Percentiles rank a stretch among this genome's conserved stretches.
Conservation (phyloP, 37 sponge, comb jelly and placozoan genomes). For the Eunapius fragilis region DNA sequence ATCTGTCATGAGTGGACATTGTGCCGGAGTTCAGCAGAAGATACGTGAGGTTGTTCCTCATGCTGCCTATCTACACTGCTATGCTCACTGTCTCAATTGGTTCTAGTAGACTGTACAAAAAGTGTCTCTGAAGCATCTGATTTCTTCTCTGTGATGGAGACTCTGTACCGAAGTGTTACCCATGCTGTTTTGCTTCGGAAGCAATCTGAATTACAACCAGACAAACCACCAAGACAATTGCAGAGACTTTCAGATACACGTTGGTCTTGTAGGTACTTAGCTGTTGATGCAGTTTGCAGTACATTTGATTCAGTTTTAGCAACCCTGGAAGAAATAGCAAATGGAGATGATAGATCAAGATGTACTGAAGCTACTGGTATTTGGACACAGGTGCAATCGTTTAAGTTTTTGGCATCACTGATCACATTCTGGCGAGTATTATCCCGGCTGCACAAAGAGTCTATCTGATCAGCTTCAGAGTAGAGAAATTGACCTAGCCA, state of each 20-base stretch:
- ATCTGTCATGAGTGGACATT: slow-evolving; percentile 73
- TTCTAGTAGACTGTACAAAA: too few species aligned
- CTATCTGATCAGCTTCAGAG: too few species aligned
- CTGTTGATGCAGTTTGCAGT: slow-evolving; percentile 59
- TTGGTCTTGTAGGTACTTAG: slow-evolving; percentile 72
- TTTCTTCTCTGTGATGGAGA: slow-evolving; percentile 58
- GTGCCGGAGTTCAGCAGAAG: slow-evolving; percentile 58
- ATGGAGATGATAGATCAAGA: too few species aligned
- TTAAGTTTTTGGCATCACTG: slow-evolving; percentile 34
- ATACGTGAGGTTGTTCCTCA: slow-evolving; percentile 58
- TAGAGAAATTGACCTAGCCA: too few species aligned
- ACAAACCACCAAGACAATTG: slow-evolving; percentile 40
- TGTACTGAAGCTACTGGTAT: slow-evolving; percentile 66
- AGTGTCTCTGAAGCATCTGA: too few species aligned
- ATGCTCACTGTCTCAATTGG: too few species aligned
- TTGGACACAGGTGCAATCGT: slow-evolving; percentile 54
- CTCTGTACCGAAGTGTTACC: slow-evolving; percentile 48
- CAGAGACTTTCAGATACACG: slow-evolving; percentile 74
- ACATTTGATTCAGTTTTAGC: slow-evolving; percentile 37
- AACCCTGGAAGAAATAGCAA: slow-evolving; percentile 9
- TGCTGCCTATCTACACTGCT: too few species aligned
- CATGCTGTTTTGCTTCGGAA: slow-evolving; percentile 56
- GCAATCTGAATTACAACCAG: slow-evolving; percentile 55
- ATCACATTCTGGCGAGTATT: too few species aligned
- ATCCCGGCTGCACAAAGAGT: slow-evolving; percentile 29